A percentile compares a stretch with the other conserved stretches of the same genome.
Evolutionary conservation across 2,888 invertebrate species (phyloP).

Genomic region (Plemyria rubiginata): DNA sequence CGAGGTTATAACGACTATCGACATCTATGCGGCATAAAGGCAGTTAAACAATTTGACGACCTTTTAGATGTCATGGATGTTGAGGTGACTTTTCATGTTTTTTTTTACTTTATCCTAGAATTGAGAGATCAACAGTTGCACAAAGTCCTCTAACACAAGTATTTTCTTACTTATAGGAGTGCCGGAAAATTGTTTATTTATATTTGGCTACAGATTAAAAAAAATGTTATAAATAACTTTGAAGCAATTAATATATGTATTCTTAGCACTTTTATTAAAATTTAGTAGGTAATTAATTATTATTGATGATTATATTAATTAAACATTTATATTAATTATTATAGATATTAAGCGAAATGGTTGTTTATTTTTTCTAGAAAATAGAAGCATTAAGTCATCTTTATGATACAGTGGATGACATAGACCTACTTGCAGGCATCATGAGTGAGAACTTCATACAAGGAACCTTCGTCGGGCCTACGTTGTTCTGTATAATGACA

Average conservation of each 20-base stretch:
- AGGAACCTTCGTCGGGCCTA: slow-evolving; percentile 61
- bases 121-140: background rate
- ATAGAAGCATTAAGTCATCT: slow-evolving; percentile 59
- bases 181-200: too few relatives aligned
- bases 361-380: slow-evolving; percentile 55
- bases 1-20: slow-evolving; percentile 70
- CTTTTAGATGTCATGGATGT: slow-evolving; percentile 64
- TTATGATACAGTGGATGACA: slow-evolving; percentile 62
- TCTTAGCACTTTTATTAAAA: too few relatives aligned
- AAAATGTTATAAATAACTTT: too few relatives aligned
- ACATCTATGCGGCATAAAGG: slow-evolving; percentile 59
- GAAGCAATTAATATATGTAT: too few relatives aligned
- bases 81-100: slow-evolving; percentile 53
- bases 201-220: too few relatives aligned
- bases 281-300: too few relatives aligned
- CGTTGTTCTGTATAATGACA: slow-evolving; percentile 66
- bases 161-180: too few relatives aligned
- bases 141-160: too few relatives aligned
- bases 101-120: slow-evolving; percentile 2
- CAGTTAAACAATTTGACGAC: slow-evolving; percentile 63
- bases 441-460: slow-evolving; percentile 62
- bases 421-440: slow-evolving; percentile 67
- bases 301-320: too few relatives aligned
- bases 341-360: too few relatives aligned
- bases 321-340: too few relatives aligned